Evolutionary conservation across 2,113 vertebrate species (phyloP).

Genomic region (Muntiacus muntjak): DNA sequence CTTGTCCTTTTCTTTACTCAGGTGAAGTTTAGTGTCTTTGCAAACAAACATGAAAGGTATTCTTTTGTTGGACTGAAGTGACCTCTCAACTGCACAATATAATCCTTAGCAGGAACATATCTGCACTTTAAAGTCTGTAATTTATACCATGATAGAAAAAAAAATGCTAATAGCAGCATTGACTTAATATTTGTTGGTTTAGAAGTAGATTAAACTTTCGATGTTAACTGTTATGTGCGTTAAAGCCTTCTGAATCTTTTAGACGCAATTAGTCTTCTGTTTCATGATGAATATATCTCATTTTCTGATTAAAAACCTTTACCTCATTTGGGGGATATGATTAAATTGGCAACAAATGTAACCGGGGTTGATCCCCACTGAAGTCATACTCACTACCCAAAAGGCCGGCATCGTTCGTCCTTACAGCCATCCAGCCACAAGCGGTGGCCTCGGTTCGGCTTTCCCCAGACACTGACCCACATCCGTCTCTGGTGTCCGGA

Average conservation of each 20-base stretch:
- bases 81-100: neutral
- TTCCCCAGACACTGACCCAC: accelerated
- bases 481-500: accelerated
- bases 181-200: neutral
- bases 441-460: accelerated
- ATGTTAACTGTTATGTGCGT: neutral
- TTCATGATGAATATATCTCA: neutral
- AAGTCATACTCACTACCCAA: accelerated
- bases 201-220: neutral
- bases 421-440: neutral
- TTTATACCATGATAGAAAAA: too few relatives aligned
- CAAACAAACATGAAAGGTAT: neutral
- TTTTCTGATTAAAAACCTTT: neutral
- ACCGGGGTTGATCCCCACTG: accelerated
- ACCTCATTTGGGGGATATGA: neutral
- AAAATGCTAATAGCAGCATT: neutral
- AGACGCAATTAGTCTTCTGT: neutral
- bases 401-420: accelerated
- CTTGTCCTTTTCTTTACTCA: neutral
- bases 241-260: neutral
- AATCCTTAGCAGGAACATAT: neutral
- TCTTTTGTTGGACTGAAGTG: neutral
- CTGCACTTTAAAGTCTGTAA: too few relatives aligned
- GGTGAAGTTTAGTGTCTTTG: neutral
- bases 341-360: neutral